Evolutionary conservation across 1,140 invertebrate species (phyloP), one percentile per base, ranked within the genome.

Genomic region (Sycophaga agraensis): DNA sequence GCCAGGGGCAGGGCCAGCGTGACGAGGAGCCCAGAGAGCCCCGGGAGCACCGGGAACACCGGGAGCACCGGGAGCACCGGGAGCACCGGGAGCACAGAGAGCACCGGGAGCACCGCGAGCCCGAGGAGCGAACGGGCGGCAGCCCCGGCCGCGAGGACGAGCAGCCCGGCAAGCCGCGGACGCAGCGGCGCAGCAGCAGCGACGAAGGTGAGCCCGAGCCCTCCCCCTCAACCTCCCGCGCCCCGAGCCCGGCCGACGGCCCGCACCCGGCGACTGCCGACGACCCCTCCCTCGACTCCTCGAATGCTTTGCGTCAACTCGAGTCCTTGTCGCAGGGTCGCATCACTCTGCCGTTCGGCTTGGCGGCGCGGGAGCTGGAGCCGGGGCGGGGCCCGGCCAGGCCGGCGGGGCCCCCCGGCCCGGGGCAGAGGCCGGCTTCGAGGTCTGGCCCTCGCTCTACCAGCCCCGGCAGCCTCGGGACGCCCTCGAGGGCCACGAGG

Each of bases 241-340:
- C 81, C 69, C 78, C 80, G 66, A 85, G 83, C 77, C 83, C 83
- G 70, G 78, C 84, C 70, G 82, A 83, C 74, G 82, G 85, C 73
- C n/a, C n/a, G n/a, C 82, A 85, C 71, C 76, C 74, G 69, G 75
- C 75, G 66, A 76, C 75, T 77, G 77, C 71, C 71, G 84, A 84
- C 70, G 84, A 85, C 70, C 84, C 51, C 50, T 58, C 62, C 66
- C 81, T 84, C 72, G 84, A 86, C 76, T 83, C 83, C 67, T 84
- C 85, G 71, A 91, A 91, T 79, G 87, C 91, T 66, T 82, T 92
- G 65, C 84, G 90, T 72, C 86, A 90, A 74, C 79, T 93, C 68
- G 91, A 92, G 81, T 89, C 86, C 76, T 83, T 93, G 71, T 92
- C 91, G 42, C 88, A 90, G 76, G 90, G 89, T 62, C 86, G 88